Evolutionary conservation across 2,888 invertebrate genomes (phyloP), one percentile per base, ranked within the genome.

Genomic region (Criorhina ranunculi): DNA sequence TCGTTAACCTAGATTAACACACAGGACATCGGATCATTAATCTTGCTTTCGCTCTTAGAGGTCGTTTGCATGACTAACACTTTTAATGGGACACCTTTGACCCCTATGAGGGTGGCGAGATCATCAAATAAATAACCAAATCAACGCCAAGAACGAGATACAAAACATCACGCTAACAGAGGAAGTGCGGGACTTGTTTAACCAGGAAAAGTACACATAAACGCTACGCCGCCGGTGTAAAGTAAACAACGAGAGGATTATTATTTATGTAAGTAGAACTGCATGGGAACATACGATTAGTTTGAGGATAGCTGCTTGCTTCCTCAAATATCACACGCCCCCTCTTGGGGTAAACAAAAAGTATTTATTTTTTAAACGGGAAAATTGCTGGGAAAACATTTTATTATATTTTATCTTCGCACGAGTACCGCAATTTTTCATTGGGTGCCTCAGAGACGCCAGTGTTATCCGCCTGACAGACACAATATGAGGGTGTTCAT

Each of bases 321-420:
- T 64, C 15, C 53, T 46, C 53, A 2, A 55, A 53, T 3, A 3
- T 51, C 57, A 31, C 17, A 42, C 37, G 69, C 83, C 78, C 33
- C 72, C 59, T 53, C 49, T 69, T 44, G 66, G 49, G 37, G 57
- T 80, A 85, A 76, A 85, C 76, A 85, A 66, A 70, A 66, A 42
- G 15, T 51, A 79, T 85, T 85, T 85, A 70, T 76, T 80, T 80
- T 85, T 37, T 44, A 40, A 73, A 57, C 17, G 12, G 31, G 62
- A 57, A 46, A 67, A 70, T 70, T 66, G 35, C 64, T 69, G 46
- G 17, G 37, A 62, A 81, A 81, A 69, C 73, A 69, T 67, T 67
- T 72, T 67, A 44, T 67, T 57, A 78, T 64, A 69, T 62, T 83
- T 78, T 60, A 77, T 72, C 59, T 44, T 55, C 46, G 46, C 67